A percentile compares a stretch with the other conserved stretches of the same genome.
phyloP scores from a whole-genome alignment of 2,113 vertebrate species.

The Periophthalmodon schlosseri region DNA sequence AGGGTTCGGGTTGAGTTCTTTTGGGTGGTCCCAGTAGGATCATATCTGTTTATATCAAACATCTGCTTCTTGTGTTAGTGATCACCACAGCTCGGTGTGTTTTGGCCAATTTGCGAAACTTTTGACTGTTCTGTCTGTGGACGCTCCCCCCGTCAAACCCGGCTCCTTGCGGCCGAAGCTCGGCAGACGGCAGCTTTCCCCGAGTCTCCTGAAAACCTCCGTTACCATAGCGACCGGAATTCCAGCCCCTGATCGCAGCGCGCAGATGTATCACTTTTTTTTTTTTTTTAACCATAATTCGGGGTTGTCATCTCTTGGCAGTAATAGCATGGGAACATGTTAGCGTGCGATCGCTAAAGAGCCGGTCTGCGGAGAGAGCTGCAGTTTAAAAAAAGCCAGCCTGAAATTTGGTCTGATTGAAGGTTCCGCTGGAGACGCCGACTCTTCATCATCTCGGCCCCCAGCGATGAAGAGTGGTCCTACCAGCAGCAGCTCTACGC shows the following conservation, averaged over 20 bases:
- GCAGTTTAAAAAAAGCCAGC: conserved; percentile 27
- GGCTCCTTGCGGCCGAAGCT: conserved; percentile 34
- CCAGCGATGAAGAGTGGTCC: conserved; percentile 95
- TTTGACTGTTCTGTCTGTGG: neutral
- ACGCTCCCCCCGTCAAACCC: neutral
- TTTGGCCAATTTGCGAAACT: conserved; percentile 16
- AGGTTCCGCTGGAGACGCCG: conserved; percentile 98
- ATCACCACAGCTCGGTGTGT: conserved; percentile 24
- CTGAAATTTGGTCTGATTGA: conserved; percentile 40
- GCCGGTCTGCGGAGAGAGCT: conserved; percentile 6
- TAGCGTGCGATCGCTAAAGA: conserved; percentile 2
- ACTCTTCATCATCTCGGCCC: conserved; percentile 93
- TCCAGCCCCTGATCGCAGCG: conserved; percentile 18
- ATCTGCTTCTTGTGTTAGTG: conserved; percentile 21
- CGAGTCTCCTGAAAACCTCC: conserved; percentile 17
- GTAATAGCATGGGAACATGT: conserved; percentile 35
- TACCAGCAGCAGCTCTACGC: conserved; percentile 97
- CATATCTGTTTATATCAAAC: conserved; percentile 27
- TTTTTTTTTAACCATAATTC: conserved; percentile 50
- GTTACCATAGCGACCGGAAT: conserved; percentile 53
- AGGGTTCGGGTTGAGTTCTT: neutral
- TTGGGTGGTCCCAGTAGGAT: conserved; percentile 24
- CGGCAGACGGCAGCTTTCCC: conserved; percentile 15
- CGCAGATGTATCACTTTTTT: conserved; percentile 31
- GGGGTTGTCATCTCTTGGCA: conserved; percentile 40